Evolutionary conservation across 2,797 vertebrate species (phyloP), one percentile per base, ranked within the genome.

Genomic region (Mormyrops attenuatus): DNA sequence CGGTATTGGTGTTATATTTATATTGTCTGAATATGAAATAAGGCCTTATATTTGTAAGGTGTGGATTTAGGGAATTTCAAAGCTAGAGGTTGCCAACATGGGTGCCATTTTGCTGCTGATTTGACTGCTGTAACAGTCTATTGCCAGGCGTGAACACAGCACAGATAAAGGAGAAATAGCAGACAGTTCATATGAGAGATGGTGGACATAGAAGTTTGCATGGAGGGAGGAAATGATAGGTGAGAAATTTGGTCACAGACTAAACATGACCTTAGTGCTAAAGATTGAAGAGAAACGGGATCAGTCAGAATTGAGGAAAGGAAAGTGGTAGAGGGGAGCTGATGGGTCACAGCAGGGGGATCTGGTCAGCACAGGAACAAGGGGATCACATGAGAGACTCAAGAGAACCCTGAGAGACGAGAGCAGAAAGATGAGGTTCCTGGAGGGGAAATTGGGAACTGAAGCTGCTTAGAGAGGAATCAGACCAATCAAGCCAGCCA

Each of bases 241-340:
- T 17, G 17, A 63, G 34, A 60, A 34, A 63, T 63, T 60, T 7
- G 87, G 87, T 69, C 87, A 50, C 60, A 26, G 9, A 9, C 38
- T 47, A 30, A 49, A 66, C 20, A 38, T 57, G 15, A 57, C 17
- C 47, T 50, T 52, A 85, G 50, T 38, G 85, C 50, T 87, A 34
- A 87, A 30, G 77, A 88, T 41, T 22, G 22, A 44, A 84, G 89
- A 85, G 69, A 87, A 89, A 85, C 85, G 89, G 69, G 89, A 90
- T 85, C 89, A 90, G 88, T 91, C 90, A 93, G 82, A 85, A 34
- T 44, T 77, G 20, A 85, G 26, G 47, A 57, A n/a, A 22, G 41
- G 5, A 55, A 41, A 38, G 30, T 50, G 77, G 88, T 30, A 49
- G 5, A 73, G 77, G 47, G 55, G 53, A 47, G 9, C 53, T 89